Conservation (phyloP, 2,113 vertebrate species). For the Ceuthmochares aereus region DNA sequence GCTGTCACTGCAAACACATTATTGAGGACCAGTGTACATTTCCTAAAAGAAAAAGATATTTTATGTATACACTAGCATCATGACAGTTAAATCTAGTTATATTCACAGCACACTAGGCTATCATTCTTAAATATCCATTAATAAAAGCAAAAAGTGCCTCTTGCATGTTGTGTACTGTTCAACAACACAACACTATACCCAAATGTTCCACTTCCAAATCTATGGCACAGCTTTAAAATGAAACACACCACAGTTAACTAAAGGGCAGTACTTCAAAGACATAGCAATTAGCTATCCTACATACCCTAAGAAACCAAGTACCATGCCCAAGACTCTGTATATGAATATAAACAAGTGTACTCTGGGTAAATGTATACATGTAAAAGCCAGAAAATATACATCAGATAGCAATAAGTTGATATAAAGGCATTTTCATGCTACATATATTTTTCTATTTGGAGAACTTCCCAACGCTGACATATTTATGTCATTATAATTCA, state of each 20-base stretch:
- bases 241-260: background rate
- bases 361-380: background rate
- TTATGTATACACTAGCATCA: background rate
- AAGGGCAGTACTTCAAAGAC: background rate
- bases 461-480: background rate
- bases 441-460: background rate
- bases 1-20: slow-evolving; percentile 86
- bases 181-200: background rate
- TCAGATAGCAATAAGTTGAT: background rate
- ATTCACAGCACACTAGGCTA: background rate
- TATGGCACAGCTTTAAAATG: background rate
- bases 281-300: background rate
- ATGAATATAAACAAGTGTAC: background rate
- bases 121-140: background rate
- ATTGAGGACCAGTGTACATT: slow-evolving; percentile 86
- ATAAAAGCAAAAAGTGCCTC: background rate
- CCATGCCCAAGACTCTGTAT: background rate
- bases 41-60: slow-evolving; percentile 75
- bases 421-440: background rate
- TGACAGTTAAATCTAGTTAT: background rate
- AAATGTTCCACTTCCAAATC: background rate
- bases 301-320: background rate
- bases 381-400: background rate
- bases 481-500: background rate
- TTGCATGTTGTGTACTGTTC: background rate